phyloP scores from a whole-genome alignment of 2,888 invertebrate species.

The Epistrophe grossulariae region DNA sequence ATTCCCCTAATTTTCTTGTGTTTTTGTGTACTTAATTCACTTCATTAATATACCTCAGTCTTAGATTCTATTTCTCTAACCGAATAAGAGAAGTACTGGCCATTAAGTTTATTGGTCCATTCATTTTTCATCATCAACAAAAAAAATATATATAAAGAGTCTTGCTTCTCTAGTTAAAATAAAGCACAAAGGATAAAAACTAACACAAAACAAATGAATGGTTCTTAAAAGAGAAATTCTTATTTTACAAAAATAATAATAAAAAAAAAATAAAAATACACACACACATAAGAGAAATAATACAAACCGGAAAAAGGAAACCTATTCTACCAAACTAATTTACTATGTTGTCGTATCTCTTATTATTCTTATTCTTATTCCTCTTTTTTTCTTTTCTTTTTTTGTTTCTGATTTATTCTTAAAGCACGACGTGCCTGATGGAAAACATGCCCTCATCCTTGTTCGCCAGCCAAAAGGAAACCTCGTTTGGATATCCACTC shows the following conservation, averaged over 20 bases:
- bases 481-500: constrained; percentile 92
- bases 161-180: constrained; percentile 66
- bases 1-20: not conserved
- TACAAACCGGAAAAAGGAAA: constrained; percentile 22
- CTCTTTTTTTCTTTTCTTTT: too few species aligned
- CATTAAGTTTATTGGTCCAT: constrained; percentile 73
- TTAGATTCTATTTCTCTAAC: constrained; percentile 9
- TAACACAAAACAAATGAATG: constrained; percentile 52
- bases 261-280: not conserved
- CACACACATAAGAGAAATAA: not conserved
- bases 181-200: constrained; percentile 36
- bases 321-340: constrained; percentile 61
- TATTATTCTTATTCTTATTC: constrained; percentile 55
- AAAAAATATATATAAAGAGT: constrained; percentile 37
- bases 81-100: constrained; percentile 24
- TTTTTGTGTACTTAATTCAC: constrained; percentile 1
- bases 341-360: constrained; percentile 51
- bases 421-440: constrained; percentile 92
- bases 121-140: constrained; percentile 45
- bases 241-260: constrained; percentile 25
- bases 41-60: constrained; percentile 20
- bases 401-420: constrained; percentile 53
- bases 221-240: constrained; percentile 36
- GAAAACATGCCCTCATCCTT: constrained; percentile 94
- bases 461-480: constrained; percentile 94